Evolutionary conservation across 1,140 invertebrate species (phyloP), one percentile per base, ranked within the genome.

Genomic region (Cryptotermes secundus): DNA sequence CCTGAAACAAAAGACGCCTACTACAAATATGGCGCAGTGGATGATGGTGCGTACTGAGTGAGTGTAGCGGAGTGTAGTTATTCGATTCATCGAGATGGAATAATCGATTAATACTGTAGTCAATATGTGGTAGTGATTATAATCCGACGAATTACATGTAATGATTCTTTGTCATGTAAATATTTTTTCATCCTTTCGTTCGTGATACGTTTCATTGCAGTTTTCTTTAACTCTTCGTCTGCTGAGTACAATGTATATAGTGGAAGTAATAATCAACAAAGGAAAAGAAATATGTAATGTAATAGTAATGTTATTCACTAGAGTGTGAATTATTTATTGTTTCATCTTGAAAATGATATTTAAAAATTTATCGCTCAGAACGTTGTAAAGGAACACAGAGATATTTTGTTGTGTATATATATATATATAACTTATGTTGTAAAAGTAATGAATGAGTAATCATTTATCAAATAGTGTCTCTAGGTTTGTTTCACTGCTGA

Each of bases 11-110:
- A 92, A 84, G 90, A 91, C 84, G 88, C 90, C 83, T 86, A 86
- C 85, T 91, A 91, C 84, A 87, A 91, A 87, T 91, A 92, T 81
- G 92, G 92, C 49, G 91, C 90, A 49, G 89, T 91, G 81, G 89
- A 91, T 35, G 92, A 93, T 86, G 90, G 91, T 86, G 91, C 91
- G 83, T 93, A 92, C 87, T 92, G 91, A 87, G 84, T 85, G 81
- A 34, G 1, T 26, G 35, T 24, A 83, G 22, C 38, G 3, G 19
- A 81, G 12, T 38, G 19, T 80, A 80, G 31, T 36, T 35, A 42
- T 42, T 34, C 31, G 35, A 31, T 34, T 81, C 26, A 81, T 81
- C 35, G 38, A 36, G n/a, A 26, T 34, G 80, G 35, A 31, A 19
- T 81, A 24, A 81, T 82, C 45, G 7, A 81, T 82, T 82, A 82